These are phyloP conservation scores for Micrasema longulum DNA, from an alignment of 1,140 invertebrate species.

Conservation along the genomic window DNA sequence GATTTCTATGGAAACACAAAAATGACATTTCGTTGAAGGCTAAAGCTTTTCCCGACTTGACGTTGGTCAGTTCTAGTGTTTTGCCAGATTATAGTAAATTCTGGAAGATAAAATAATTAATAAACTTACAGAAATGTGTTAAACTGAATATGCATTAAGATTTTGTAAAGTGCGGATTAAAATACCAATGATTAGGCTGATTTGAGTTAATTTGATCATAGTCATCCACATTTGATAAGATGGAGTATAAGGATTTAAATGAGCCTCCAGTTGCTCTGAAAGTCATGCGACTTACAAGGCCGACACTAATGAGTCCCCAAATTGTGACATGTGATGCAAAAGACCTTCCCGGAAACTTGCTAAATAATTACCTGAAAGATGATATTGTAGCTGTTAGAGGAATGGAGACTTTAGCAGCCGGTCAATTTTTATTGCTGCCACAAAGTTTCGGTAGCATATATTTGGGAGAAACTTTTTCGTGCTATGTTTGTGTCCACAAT, in stretches of 20 bases:
- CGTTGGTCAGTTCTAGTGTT: too few relatives aligned
- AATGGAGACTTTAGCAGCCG: constrained; percentile 85
- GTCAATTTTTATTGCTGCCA: constrained; percentile 91
- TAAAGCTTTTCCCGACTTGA: too few relatives aligned
- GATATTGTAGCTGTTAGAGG: constrained; percentile 83
- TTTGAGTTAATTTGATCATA: background rate
- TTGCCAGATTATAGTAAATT: too few relatives aligned
- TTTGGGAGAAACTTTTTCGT: constrained; percentile 96
- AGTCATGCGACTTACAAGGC: constrained; percentile 96
- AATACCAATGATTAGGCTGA: too few relatives aligned
- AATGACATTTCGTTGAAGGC: too few relatives aligned
- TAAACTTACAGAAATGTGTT: background rate
- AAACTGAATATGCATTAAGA: too few relatives aligned
- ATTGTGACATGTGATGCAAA: constrained; percentile 85
- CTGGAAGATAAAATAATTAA: too few relatives aligned
- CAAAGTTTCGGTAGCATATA: constrained; percentile 93
- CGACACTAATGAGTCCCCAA: constrained; percentile 82
- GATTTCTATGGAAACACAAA: constrained; percentile 15
- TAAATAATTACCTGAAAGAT: constrained; percentile 81
- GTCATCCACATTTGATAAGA: constrained; percentile 41
- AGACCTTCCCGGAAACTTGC: constrained; percentile 84
- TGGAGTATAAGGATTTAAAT: constrained; percentile 65
- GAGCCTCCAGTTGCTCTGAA: constrained; percentile 67
- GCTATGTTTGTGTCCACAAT: constrained; percentile 94
- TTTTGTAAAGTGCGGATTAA: background rate